Conservation (phyloP, 2,797 vertebrate genomes). For the Esox lucius region DNA sequence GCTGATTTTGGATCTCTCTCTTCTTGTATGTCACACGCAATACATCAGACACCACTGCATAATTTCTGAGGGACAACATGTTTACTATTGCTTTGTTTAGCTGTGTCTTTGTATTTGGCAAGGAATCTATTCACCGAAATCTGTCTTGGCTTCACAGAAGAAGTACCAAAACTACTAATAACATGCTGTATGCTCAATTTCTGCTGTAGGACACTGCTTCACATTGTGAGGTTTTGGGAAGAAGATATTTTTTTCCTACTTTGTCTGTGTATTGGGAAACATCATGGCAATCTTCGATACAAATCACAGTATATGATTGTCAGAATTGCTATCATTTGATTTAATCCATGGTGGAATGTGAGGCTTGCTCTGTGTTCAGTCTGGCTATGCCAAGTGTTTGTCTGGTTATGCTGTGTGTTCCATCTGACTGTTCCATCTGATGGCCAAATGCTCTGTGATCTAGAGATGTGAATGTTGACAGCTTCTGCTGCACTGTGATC, state of each 20-base stretch:
- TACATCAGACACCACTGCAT: no score
- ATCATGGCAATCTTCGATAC: no score
- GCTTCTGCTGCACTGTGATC: slow-evolving; percentile 60
- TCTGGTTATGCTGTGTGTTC: slow-evolving; percentile 65
- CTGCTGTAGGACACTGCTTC: neutral
- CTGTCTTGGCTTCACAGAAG: neutral
- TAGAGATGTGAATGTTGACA: slow-evolving; percentile 56
- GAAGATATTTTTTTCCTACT: no score
- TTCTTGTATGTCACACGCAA: no score
- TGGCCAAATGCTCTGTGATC: slow-evolving; percentile 70
- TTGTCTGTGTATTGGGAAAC: no score
- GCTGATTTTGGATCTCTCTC: no score
- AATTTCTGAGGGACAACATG: no score
- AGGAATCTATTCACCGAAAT: slow-evolving; percentile 57
- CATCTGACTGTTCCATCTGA: slow-evolving; percentile 67
- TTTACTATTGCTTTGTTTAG: no score
- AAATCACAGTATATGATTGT: slow-evolving; percentile 40
- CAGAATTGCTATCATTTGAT: slow-evolving; percentile 49
- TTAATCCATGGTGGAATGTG: slow-evolving; percentile 52
- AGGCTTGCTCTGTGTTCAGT: slow-evolving; percentile 56
- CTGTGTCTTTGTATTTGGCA: slow-evolving; percentile 35
- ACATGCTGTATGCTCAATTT: neutral
- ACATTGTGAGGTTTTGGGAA: neutral
- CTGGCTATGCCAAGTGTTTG: slow-evolving; percentile 66
- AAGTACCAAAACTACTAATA: neutral